A percentile compares a stretch with the other conserved stretches of the same genome.
phyloP scores from a whole-genome alignment of 2,797 vertebrate genomes.

The Hyperoplus lanceolatus region DNA sequence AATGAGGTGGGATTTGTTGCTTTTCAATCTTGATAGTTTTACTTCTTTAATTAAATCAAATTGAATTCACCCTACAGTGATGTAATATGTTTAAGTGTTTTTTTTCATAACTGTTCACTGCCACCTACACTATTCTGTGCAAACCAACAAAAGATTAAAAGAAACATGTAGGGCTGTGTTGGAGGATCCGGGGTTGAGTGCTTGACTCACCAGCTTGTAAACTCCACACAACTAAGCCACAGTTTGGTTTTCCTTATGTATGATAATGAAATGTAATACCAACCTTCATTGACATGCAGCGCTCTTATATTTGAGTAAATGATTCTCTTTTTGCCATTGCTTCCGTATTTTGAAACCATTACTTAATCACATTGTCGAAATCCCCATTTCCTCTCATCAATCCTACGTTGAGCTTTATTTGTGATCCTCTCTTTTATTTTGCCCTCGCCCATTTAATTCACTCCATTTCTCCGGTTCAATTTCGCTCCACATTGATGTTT shows the following conservation, averaged over 20 bases:
- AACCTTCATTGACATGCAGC: slow-evolving; percentile 75
- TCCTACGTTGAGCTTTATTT: slow-evolving; percentile 80
- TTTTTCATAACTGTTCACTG: slow-evolving; percentile 21
- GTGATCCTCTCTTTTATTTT: slow-evolving; percentile 74
- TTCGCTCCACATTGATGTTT: slow-evolving; percentile 75
- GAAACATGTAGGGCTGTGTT: slow-evolving; percentile 21
- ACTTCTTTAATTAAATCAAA: not conserved
- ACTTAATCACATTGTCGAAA: slow-evolving; percentile 87
- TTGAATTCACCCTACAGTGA: slow-evolving; percentile 2
- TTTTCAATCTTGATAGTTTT: not conserved
- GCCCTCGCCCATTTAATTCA: slow-evolving; percentile 71
- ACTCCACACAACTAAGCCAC: slow-evolving; percentile 60
- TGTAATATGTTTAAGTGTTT: slow-evolving; percentile 14
- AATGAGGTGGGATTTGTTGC: slow-evolving; percentile 29
- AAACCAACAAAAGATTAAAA: slow-evolving; percentile 23
- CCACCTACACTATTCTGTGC: slow-evolving; percentile 3
- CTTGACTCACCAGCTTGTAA: slow-evolving; percentile 55
- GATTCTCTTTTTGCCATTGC: slow-evolving; percentile 73
- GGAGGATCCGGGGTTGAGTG: slow-evolving; percentile 39
- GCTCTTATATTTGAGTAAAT: slow-evolving; percentile 66
- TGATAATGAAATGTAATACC: slow-evolving; percentile 81
- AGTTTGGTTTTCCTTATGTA: slow-evolving; percentile 70
- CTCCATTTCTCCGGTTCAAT: slow-evolving; percentile 68
- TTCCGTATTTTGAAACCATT: slow-evolving; percentile 80
- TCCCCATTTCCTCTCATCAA: slow-evolving; percentile 84